Base-by-base conservation (phyloP, 1,140 invertebrate genomes). In the Drosophila sproati region DNA sequence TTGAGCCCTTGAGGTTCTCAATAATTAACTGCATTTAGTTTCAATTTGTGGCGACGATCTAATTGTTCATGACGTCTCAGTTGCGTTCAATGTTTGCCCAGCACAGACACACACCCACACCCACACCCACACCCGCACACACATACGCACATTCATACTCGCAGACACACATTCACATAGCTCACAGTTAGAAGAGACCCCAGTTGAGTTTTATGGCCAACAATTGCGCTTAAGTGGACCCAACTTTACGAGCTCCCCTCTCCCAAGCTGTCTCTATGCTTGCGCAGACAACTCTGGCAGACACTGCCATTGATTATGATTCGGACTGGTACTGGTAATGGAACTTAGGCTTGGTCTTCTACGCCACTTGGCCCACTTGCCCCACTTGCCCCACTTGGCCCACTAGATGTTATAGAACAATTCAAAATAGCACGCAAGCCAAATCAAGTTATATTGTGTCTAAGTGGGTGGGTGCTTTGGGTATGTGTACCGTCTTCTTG, bases 181-280 rank as follows among this genome's bases (percentile, higher is more conserved):
- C 57, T 35, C 28, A 43, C 35, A 52, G 32, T 37, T 39, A 31
- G 41, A 51, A 54, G 31, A 64, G 41, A 47, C 51, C 39, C 35
- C 70, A 61, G 59, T 64, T 64, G 70, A 76, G 73, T 80, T 89
- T 89, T 88, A 88, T 88, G 85, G 74, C 80, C 86, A 81, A 77
- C 85, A 89, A 88, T 89, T 88, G 85, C 77, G 77, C 85, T 80
- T 89, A 89, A 88, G 85, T 88, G 78, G 78, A 70, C 68, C 78
- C 64, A 88, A 89, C 80, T 89, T 89, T 89, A 89, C 78, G 85
- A 89, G 85, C 85, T 20, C 39, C 70, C 68, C 68, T 31, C n/a
- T 6, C n/a, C 20, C 31, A 6, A 12, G 48, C 32, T 4, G 31
- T 4, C 41, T 4, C 12, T 35, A 29, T n/a, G 39, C 80, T 77